These are phyloP conservation scores for Alentia gelatinosa DNA, from an alignment of 2,888 invertebrate species.

Conservation along the genomic window DNA sequence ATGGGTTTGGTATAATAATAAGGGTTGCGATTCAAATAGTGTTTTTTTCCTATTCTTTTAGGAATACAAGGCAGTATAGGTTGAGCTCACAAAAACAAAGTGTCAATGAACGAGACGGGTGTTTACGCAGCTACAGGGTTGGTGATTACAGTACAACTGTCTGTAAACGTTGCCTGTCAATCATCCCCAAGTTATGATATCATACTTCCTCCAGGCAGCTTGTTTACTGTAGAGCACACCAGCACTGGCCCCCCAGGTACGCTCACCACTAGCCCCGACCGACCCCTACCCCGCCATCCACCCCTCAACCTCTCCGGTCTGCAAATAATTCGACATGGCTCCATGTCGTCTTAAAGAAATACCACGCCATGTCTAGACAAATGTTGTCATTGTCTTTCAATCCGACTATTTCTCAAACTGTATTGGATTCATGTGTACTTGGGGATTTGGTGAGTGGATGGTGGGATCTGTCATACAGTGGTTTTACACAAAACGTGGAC, in stretches of 20 bases:
- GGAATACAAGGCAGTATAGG: too few species aligned
- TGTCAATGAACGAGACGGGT: neutral
- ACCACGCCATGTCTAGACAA: neutral
- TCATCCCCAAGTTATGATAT: slow-evolving; percentile 20
- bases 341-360: neutral
- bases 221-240: neutral
- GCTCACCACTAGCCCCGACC: neutral
- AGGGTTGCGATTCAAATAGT: too few species aligned
- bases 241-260: neutral
- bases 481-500: too few species aligned
- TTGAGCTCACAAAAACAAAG: neutral
- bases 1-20: too few species aligned
- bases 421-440: neutral
- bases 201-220: slow-evolving; percentile 16
- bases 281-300: neutral
- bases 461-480: too few species aligned
- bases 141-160: slow-evolving; percentile 18
- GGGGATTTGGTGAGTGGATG: neutral
- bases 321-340: neutral
- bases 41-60: too few species aligned
- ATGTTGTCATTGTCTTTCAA: slow-evolving; percentile 2
- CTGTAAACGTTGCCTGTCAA: slow-evolving; percentile 27
- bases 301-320: neutral
- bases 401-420: neutral
- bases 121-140: neutral